Evolutionary conservation across 2,888 invertebrate genomes (phyloP), one percentile per base, ranked within the genome.

Genomic region (Harpagoxenus sublaevis): DNA sequence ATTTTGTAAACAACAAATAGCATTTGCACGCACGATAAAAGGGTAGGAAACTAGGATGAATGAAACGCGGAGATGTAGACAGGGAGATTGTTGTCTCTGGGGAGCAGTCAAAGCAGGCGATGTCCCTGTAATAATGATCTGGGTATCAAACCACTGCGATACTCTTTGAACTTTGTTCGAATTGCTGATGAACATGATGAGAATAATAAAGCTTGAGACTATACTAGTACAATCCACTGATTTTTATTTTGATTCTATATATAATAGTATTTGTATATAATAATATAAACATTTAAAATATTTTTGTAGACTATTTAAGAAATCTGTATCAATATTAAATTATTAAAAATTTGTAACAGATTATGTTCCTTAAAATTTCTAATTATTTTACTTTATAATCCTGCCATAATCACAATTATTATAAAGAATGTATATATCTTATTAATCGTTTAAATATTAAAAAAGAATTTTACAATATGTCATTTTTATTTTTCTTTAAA

Each of bases 81-180:
- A 94, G 94, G 94, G 94, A 94, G 92, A 94, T 93, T 94, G 93
- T 93, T 93, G 93, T 94, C 95, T 94, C 94, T 92, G 88, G 95
- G 94, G 94, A 95, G 93, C 94, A 95, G 94, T 95, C 94, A 94
- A 95, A 95, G 94, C 94, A 92, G 60, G 88, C 92, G 92, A 93
- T 92, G 93, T 92, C 93, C 94, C 84, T 92, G 92, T 92, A 92
- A 92, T 92, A 93, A 93, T 91, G 93, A 94, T 94, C 93, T 91
- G 92, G 92, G 93, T 94, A 94, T 94, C 94, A 94, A 94, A 94
- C 94, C 60, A 92, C 89, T 89, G 91, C 89, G 92, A 92, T 92
- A 91, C 91, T 93, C 93, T 92, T 90, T 91, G 92, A 81, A 92
- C 92, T 81, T 90, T 86, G 87, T 84, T 86, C 82, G 55, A 68